A percentile compares a stretch with the other conserved stretches of the same genome.
These are phyloP conservation scores for Megathymus violae DNA, from an alignment of 1,140 invertebrate genomes.

Conservation along the genomic window DNA sequence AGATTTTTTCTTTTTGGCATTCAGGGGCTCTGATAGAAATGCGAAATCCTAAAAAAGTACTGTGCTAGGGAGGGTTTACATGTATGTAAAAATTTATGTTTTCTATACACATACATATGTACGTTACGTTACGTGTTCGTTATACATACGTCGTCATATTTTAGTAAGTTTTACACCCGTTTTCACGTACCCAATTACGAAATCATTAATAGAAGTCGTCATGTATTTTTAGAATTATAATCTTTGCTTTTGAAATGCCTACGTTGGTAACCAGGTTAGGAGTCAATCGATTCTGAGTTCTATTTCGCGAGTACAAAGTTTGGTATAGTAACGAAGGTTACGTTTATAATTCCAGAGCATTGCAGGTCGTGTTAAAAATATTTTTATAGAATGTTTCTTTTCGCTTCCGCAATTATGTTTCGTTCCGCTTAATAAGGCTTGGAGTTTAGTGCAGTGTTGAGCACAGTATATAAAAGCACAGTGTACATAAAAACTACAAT, in stretches of 20 bases:
- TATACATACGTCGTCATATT: too few species aligned
- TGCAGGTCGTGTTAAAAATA: slow-evolving; percentile 19
- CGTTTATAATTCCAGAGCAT: background rate
- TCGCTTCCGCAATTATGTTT: slow-evolving; percentile 35
- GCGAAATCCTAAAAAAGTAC: too few species aligned
- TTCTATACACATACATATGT: too few species aligned
- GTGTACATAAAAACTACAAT: too few species aligned
- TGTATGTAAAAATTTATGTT: too few species aligned
- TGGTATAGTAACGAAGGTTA: background rate
- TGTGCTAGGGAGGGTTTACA: too few species aligned
- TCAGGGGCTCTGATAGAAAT: too few species aligned
- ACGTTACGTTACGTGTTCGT: too few species aligned
- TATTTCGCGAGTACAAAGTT: background rate
- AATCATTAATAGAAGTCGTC: background rate
- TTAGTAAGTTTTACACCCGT: too few species aligned
- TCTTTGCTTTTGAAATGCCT: background rate
- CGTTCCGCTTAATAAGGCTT: slow-evolving; percentile 32
- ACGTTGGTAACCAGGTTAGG: background rate
- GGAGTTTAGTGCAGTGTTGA: slow-evolving; percentile 16
- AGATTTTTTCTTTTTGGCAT: too few species aligned
- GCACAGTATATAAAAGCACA: background rate
- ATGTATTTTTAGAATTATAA: background rate
- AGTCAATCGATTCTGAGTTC: background rate
- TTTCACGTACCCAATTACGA: too few species aligned
- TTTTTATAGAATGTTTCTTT: slow-evolving; percentile 29